A percentile compares a stretch with the other conserved stretches of the same genome.
Conservation (phyloP, 1,140 invertebrate genomes). For the Campoletis sonorensis region DNA sequence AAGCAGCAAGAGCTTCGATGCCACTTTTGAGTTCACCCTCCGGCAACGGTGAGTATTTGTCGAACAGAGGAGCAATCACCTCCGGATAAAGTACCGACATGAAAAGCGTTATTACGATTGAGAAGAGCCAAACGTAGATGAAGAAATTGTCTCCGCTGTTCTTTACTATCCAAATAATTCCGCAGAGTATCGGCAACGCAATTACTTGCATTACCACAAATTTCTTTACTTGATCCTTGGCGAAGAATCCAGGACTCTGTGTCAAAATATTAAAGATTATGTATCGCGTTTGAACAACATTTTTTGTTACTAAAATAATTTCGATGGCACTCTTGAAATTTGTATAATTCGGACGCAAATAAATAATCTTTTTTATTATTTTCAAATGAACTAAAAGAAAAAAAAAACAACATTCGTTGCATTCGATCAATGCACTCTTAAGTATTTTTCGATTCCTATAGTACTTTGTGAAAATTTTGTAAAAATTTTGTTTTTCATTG, state of each 20-base stretch:
- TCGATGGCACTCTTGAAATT: no score
- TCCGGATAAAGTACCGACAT: slow-evolving; percentile 97
- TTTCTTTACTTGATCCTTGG: slow-evolving; percentile 96
- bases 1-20: slow-evolving; percentile 93
- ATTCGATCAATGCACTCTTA: no score
- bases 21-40: slow-evolving; percentile 90
- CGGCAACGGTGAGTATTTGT: slow-evolving; percentile 97
- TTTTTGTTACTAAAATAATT: slow-evolving; percentile 5
- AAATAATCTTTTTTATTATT: no score
- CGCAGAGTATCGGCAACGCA: slow-evolving; percentile 86
- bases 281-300: neutral
- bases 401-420: no score
- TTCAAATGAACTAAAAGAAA: slow-evolving; percentile 34
- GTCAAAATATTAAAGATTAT: slow-evolving; percentile 66
- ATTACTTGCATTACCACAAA: slow-evolving; percentile 88
- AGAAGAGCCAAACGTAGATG: slow-evolving; percentile 95
- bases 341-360: no score
- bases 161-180: slow-evolving; percentile 93
- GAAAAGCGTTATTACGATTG: slow-evolving; percentile 86
- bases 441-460: no score
- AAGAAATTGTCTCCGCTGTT: slow-evolving; percentile 95
- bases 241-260: slow-evolving; percentile 93
- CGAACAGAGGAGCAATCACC: slow-evolving; percentile 98
- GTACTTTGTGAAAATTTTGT: no score
- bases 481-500: no score